Conservation (phyloP, 1,140 invertebrate genomes). For the Caerostris extrusa region DNA sequence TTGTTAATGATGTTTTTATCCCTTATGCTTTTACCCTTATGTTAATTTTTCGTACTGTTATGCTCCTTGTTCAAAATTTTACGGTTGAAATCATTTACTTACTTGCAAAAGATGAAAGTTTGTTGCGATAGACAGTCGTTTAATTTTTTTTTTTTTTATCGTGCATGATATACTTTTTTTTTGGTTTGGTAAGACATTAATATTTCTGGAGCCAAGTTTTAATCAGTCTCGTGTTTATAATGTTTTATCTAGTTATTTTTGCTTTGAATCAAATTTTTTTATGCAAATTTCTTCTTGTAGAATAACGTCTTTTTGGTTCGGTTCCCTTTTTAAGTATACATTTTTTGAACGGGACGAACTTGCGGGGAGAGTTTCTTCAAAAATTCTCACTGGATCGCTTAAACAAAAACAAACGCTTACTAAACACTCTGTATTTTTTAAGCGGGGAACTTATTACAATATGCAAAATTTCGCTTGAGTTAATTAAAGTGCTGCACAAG, state of each 20-base stretch:
- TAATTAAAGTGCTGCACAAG: neutral
- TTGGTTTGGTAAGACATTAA: neutral
- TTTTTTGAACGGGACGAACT: neutral
- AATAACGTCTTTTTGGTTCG: neutral
- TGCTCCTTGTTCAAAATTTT: neutral
- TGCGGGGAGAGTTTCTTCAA: neutral
- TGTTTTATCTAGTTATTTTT: neutral
- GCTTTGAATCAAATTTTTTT: neutral
- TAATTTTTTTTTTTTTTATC: neutral
- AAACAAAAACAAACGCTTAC: neutral
- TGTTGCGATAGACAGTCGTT: conserved; percentile 1
- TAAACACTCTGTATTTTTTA: neutral
- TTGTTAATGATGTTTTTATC: neutral
- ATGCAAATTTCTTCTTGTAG: neutral
- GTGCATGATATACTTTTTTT: neutral
- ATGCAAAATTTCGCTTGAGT: neutral
- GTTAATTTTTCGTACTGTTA: neutral
- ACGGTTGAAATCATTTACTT: neutral
- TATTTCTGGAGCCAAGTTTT: neutral
- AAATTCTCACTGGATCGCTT: neutral
- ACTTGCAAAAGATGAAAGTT: neutral
- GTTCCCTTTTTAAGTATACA: no score
- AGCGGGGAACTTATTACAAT: neutral
- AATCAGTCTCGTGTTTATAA: neutral
- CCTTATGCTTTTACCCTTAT: neutral